These are phyloP conservation scores for Gryllus longicercus DNA, from an alignment of 2,888 invertebrate species.

Conservation along the genomic window DNA sequence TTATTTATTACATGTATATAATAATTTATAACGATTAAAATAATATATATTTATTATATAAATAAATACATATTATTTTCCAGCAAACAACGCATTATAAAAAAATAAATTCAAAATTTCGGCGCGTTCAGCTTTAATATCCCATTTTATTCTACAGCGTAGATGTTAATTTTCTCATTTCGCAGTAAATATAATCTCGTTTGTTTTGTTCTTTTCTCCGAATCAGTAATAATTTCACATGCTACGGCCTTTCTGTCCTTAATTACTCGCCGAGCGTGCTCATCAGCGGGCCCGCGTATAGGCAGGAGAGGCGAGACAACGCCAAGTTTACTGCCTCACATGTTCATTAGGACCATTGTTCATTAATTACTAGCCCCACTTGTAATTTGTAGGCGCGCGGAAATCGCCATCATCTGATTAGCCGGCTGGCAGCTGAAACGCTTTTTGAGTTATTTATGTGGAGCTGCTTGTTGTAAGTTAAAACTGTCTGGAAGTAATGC, in stretches of 20 bases:
- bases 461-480: neutral
- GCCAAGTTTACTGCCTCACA: neutral
- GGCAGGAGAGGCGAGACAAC: neutral
- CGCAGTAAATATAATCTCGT: too few relatives aligned
- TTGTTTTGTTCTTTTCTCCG: too few relatives aligned
- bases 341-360: conserved; percentile 1
- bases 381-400: neutral
- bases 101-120: too few relatives aligned
- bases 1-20: too few relatives aligned
- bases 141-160: too few relatives aligned
- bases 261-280: neutral
- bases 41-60: too few relatives aligned
- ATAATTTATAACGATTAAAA: too few relatives aligned
- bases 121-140: too few relatives aligned
- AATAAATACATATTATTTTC: too few relatives aligned
- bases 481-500: neutral
- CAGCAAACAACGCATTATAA: too few relatives aligned
- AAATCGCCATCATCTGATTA: neutral
- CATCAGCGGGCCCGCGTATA: neutral
- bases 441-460: neutral
- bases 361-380: neutral
- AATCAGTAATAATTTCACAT: too few relatives aligned
- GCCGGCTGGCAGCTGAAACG: neutral
- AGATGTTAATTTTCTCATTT: too few relatives aligned
- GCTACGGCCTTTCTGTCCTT: neutral